Evolutionary conservation across 1,140 invertebrate species (phyloP).

Genomic region (Sweltsa coloradensis): DNA sequence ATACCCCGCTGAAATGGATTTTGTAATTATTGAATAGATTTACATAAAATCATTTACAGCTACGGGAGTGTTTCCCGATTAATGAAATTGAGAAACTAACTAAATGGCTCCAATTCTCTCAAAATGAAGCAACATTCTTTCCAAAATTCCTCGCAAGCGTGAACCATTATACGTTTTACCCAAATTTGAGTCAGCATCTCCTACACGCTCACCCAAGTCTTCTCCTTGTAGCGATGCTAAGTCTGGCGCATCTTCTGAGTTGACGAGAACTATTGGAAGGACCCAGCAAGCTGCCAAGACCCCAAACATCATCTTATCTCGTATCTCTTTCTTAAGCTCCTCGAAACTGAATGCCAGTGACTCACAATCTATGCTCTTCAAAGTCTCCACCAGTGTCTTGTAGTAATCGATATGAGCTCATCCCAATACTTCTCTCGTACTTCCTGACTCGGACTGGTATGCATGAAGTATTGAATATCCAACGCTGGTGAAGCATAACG

Average conservation of each 20-base stretch:
- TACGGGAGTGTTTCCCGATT: too few species aligned
- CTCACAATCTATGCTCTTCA: neutral
- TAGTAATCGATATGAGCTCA: conserved; percentile 19
- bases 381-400: conserved; percentile 8
- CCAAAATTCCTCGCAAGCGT: neutral
- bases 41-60: neutral
- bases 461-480: conserved; percentile 16
- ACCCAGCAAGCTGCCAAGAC: conserved; percentile 1
- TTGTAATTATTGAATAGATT: neutral
- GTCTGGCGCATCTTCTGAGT: neutral
- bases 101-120: too few species aligned
- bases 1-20: too few species aligned
- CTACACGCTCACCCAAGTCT: neutral
- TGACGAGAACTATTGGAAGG: conserved; percentile 1
- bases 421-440: conserved; percentile 30
- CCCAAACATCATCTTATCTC: conserved; percentile 5
- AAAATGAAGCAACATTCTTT: neutral
- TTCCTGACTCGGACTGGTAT: conserved; percentile 21
- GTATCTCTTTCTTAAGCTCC: conserved; percentile 5
- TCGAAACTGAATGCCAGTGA: neutral
- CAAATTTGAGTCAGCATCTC: neutral
- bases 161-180: neutral
- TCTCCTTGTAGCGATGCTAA: neutral
- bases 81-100: too few species aligned
- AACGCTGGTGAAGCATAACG: conserved; percentile 12